Conservation (phyloP, 2,113 vertebrate genomes). For the Pseudonaja textilis region DNA sequence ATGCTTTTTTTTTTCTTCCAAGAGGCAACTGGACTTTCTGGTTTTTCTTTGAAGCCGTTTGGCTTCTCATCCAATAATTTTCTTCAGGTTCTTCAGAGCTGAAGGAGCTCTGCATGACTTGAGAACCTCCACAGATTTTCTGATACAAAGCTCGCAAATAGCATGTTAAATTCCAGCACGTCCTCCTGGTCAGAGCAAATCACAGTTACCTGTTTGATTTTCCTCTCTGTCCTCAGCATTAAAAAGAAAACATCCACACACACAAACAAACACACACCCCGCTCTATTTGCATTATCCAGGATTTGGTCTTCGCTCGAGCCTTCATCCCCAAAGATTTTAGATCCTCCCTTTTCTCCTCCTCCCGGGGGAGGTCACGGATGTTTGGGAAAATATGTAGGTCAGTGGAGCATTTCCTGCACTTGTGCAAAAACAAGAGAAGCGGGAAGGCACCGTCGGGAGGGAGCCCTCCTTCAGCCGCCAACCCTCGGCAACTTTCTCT, state of each 20-base stretch:
- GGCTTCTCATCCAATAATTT: too few relatives aligned
- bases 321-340: conserved; percentile 47
- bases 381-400: conserved; percentile 84
- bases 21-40: too few relatives aligned
- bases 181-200: background rate
- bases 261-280: accelerated
- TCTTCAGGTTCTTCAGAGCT: too few relatives aligned
- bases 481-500: conserved; percentile 15
- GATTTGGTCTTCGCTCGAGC: conserved; percentile 28
- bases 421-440: conserved; percentile 64
- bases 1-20: too few relatives aligned
- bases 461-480: background rate
- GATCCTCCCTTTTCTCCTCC: conserved; percentile 76
- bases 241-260: background rate
- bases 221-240: background rate
- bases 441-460: background rate
- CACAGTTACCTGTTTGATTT: background rate
- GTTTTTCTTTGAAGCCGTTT: too few relatives aligned
- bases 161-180: background rate
- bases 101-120: too few relatives aligned
- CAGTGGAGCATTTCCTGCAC: conserved; percentile 82
- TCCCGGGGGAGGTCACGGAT: conserved; percentile 74
- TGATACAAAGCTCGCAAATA: background rate
- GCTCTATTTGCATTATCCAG: background rate
- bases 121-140: too few relatives aligned